Conservation (phyloP, 1,140 invertebrate species). For the Tribolium castaneum region DNA sequence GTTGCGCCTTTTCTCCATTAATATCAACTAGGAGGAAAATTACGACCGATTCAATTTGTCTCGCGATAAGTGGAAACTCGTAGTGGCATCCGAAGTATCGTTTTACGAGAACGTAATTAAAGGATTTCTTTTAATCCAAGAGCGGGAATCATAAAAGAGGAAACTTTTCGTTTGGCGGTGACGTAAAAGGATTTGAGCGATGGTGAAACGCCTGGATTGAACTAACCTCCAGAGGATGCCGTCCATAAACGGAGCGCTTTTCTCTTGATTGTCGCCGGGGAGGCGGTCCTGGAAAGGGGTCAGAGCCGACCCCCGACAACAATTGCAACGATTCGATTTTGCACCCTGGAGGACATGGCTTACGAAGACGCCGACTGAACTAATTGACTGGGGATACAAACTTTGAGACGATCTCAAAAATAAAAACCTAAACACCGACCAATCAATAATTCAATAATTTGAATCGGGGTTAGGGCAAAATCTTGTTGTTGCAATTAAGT, state of each 20-base stretch:
- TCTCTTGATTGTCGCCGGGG: background rate
- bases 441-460: too few relatives aligned
- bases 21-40: too few relatives aligned
- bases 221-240: conserved; percentile 15
- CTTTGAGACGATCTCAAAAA: too few relatives aligned
- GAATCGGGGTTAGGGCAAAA: too few relatives aligned
- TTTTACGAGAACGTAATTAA: conserved; percentile 2
- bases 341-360: background rate
- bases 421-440: too few relatives aligned
- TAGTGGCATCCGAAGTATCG: too few relatives aligned
- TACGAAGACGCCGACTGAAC: too few relatives aligned
- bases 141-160: conserved; percentile 1
- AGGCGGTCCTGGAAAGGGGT: background rate
- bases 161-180: conserved; percentile 3
- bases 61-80: too few relatives aligned
- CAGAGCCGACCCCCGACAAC: background rate
- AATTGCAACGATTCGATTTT: conserved; percentile 1
- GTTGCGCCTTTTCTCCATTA: too few relatives aligned
- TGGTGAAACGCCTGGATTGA: background rate
- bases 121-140: conserved; percentile 14
- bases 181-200: conserved; percentile 27
- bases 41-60: too few relatives aligned
- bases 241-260: background rate
- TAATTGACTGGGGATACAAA: too few relatives aligned
- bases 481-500: too few relatives aligned